Base-by-base conservation (phyloP, 2,797 vertebrate genomes). In the Lycodopsis pacificus region DNA sequence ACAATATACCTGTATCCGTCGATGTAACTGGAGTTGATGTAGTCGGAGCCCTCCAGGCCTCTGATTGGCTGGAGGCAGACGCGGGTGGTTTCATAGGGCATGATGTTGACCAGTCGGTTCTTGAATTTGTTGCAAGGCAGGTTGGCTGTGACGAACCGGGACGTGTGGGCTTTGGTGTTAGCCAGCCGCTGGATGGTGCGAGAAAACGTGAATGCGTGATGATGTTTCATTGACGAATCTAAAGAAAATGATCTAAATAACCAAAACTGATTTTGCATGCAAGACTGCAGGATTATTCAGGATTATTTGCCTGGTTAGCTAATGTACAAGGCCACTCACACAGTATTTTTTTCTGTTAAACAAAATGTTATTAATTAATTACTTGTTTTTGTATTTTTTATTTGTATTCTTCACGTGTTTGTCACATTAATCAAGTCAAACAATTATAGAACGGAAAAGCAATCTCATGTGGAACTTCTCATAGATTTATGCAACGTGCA, bases 51-150 rank as follows among this genome's bases (percentile, higher is more conserved):
- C 71, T 99, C 98, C 65, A 99, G 96, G 3, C 98, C 98, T 9
- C 98, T 94, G 95, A 99, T 99, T 89, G 98, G 98, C 95, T 99
- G 98, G 20, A 99, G 97, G 83, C 98, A 98, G 78, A 99, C 98
- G 0, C 98, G 96, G 0, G 98, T 99, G 82, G 96, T 98, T 93
- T 99, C 98, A 0, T 99, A 99, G 6, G 98, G 98, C 98, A 99
- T 99, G 92, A 99, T 98, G 95, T 99, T 99, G 53, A 99, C 98
- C 70, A 99, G 96, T 86, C 98, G 97, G 86, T 99, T 99, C 95
- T 99, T 99, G 94, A 99, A 99, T 88, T 99, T 99, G 97, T 99
- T 99, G 94, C 98, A 99, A 7, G 98, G 98, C 82, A 99, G 96
- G 90, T 99, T 99, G 95, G 98, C 98, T 3, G 97, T 99, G 93